Evolutionary conservation across 2,888 invertebrate genomes (phyloP), one percentile per base, ranked within the genome.

Genomic region (Amphipyra tragopoginis): DNA sequence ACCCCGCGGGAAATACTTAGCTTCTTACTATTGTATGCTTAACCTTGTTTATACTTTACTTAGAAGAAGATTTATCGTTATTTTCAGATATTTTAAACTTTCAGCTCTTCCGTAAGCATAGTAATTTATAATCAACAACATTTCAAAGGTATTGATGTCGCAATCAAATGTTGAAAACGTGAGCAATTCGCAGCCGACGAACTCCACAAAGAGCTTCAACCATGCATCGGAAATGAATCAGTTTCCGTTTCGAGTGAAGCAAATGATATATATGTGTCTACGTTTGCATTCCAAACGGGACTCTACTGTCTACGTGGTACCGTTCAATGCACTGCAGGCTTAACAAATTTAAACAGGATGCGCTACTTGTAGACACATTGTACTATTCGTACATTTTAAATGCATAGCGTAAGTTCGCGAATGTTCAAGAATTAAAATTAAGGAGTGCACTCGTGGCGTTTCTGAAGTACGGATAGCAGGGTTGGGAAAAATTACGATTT

Each of bases 141-240:
- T 79, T 80, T 79, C 80, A 80, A 81, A 85, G 85, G 86, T 91
- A 91, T 93, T 88, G 91, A 91, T 92, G 90, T 90, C 89, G 89
- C 90, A 92, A 93, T 93, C 93, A 93, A 92, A 93, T 88, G 89
- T 89, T 92, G 91, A 88, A 92, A 92, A 92, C 91, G 93, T 91
- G 90, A 90, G 93, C 92, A 92, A 90, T 93, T 93, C 90, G 87
- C 88, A 83, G 86, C 86, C 90, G 89, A 89, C 89, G 89, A 91
- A 91, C 91, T 90, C 85, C 86, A 93, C 94, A 94, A 93, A 94
- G 93, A 93, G 92, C 91, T 86, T 87, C 90, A 89, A 91, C 92
- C 91, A 88, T 93, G 92, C 93, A 93, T 93, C 93, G 93, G 93
- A 94, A 94, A 94, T 94, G 93, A 94, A 93, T 93, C 94, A 92